Percentiles rank a stretch among this genome's conserved stretches.
Conservation (phyloP, 2,888 invertebrate genomes). For the Sepiola atlantica region DNA sequence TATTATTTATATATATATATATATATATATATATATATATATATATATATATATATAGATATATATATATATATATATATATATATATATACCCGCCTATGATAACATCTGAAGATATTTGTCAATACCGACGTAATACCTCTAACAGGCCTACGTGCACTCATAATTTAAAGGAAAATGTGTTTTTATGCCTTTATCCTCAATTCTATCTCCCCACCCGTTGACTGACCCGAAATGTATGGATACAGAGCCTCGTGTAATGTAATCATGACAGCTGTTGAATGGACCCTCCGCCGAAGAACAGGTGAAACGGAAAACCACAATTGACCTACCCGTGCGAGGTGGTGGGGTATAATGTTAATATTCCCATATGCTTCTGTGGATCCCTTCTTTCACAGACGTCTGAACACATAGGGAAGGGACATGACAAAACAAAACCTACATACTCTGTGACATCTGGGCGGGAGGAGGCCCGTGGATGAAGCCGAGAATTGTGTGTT, state of each 20-base stretch:
- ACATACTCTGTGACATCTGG: background rate
- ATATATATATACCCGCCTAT: background rate
- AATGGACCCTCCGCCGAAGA: background rate
- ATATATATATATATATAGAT: background rate
- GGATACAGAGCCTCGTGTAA: background rate
- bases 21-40: no score
- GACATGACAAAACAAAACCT: background rate
- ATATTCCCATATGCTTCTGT: background rate
- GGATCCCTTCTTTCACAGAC: background rate
- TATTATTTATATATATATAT: no score
- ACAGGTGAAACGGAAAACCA: constrained; percentile 32
- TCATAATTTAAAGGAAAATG: background rate
- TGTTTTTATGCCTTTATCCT: background rate
- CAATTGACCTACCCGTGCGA: background rate
- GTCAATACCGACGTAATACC: no score
- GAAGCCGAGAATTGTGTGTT: background rate
- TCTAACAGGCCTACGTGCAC: background rate
- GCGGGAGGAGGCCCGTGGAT: background rate
- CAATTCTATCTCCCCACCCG: background rate
- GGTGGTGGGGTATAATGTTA: background rate
- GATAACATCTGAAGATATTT: no score
- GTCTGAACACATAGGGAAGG: background rate
- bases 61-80: background rate
- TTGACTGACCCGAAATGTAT: background rate
- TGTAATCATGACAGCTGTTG: background rate